Base-by-base conservation (phyloP, 2,888 invertebrate genomes). In the Sarcophaga subvicina region DNA sequence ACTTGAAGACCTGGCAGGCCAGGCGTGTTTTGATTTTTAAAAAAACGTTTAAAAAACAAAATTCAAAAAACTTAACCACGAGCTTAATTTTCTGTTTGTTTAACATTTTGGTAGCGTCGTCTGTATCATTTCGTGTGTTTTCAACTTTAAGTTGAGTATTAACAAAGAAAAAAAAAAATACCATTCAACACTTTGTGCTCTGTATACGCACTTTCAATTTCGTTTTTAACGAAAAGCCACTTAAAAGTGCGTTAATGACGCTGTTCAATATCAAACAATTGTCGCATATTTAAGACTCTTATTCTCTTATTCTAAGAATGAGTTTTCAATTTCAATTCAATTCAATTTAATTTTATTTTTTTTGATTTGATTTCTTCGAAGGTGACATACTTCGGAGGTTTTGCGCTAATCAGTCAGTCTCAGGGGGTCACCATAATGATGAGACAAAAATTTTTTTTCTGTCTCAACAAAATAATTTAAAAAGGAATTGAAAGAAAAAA, bases 121-220 rank as follows among this genome's bases (percentile, higher is more conserved):
- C 25, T 83, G 25, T 66, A 70, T 70, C 6, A 6, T 72, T 80
- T 17, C 25, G 22, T 45, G 37, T 37, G 10, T 2, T 37, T 37
- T 64, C 14, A 54, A 25, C 10, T 49, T 67, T 45, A 69, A n/a
- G 47, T 8, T 60, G 37, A 37, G 60, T 66, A 37, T 37, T 37
- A 37, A 37, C 37, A 37, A 37, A 37, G 37, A 37, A 37, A 10
- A 37, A 37, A 10, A 37, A 37, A 37, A 37, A 59, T 17, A 17
- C 59, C n/a, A 59, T 59, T 59, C n/a, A n/a, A 59, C n/a, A 59
- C 2, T 3, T n/a, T 10, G 5, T 59, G 4, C 59, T 20, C 12
- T 64, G 14, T 27, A 71, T 81, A 81, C 81, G 81, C 82, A 86
- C 86, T 83, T 86, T 86, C 80, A 86, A 72, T 83, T 78, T 80